phyloP scores from a whole-genome alignment of 2,888 invertebrate genomes.

The Stictocephala bisonia region DNA sequence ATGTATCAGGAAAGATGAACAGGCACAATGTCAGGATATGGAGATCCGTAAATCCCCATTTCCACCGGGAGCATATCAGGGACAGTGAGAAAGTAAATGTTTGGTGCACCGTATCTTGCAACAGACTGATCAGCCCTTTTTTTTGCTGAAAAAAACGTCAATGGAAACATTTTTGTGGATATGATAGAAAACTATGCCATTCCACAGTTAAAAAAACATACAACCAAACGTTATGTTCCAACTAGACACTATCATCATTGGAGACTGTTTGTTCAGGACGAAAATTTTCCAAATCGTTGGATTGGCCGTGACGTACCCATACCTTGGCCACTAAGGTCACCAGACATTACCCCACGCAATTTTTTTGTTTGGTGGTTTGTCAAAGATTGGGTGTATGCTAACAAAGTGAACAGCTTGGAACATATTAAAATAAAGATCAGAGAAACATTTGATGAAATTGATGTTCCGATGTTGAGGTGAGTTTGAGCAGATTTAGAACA shows the following conservation, averaged over 20 bases:
- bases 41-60: constrained; percentile 56
- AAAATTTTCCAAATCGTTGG: not conserved
- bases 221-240: constrained; percentile 15
- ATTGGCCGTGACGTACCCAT: not conserved
- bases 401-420: too few species aligned
- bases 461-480: not conserved
- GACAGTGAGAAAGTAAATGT: constrained; percentile 17
- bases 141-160: not conserved
- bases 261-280: constrained; percentile 2
- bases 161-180: not conserved
- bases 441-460: not conserved
- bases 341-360: too few species aligned
- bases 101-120: not conserved
- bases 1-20: constrained; percentile 62
- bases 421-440: constrained; percentile 1
- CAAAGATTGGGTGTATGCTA: not conserved
- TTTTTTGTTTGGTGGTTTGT: constrained; percentile 1
- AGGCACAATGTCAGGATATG: constrained; percentile 61
- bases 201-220: constrained; percentile 6
- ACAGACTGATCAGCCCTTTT: constrained; percentile 2
- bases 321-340: not conserved
- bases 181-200: constrained; percentile 4
- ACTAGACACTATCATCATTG: not conserved
- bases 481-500: not conserved
- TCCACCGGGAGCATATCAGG: constrained; percentile 17